Evolutionary conservation across 1,140 invertebrate species (phyloP).

Genomic region (Heliothis virescens): DNA sequence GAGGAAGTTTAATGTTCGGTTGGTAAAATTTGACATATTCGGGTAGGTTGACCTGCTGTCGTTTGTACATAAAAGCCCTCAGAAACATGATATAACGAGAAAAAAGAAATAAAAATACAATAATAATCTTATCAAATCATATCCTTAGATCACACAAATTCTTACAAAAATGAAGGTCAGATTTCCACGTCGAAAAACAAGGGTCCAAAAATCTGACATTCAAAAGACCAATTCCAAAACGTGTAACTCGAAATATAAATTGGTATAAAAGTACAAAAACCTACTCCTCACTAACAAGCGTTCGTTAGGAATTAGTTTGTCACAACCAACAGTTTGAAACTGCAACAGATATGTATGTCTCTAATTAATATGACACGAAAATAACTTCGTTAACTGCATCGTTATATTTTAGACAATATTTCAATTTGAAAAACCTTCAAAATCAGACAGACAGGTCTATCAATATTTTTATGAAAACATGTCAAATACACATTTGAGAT

Average conservation of each 20-base stretch:
- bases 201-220: slow-evolving; percentile 2
- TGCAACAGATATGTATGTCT: neutral
- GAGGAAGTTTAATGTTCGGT: no score
- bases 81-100: no score
- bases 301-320: slow-evolving; percentile 14
- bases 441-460: no score
- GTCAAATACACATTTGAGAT: no score
- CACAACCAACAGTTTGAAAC: neutral
- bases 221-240: slow-evolving; percentile 18
- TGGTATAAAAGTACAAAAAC: neutral
- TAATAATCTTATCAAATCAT: neutral
- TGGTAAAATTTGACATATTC: no score
- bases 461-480: no score
- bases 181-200: neutral
- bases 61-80: no score
- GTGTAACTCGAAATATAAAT: neutral
- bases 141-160: neutral
- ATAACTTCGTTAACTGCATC: neutral
- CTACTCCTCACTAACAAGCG: neutral
- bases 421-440: no score
- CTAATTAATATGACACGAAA: neutral
- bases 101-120: no score
- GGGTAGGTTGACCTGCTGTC: no score
- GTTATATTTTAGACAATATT: neutral
- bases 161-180: neutral